Evolutionary conservation across 2,888 invertebrate genomes (phyloP).

Genomic region (Leptinotarsa tumamoca): DNA sequence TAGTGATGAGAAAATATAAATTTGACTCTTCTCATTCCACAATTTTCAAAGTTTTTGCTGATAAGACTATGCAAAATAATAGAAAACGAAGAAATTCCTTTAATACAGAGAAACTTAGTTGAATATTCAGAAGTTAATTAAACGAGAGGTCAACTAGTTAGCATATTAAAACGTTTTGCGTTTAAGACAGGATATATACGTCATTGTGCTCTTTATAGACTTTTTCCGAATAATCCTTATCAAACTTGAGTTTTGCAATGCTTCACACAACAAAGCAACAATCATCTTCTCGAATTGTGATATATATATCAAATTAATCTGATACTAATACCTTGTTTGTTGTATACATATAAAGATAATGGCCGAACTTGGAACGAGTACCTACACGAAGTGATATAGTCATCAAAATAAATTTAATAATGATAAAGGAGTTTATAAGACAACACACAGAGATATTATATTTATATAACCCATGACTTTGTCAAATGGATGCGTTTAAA

Average conservation of each 20-base stretch:
- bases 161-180: background rate
- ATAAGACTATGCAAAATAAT: background rate
- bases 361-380: background rate
- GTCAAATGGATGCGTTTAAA: no score
- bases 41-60: background rate
- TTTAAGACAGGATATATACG: background rate
- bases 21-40: background rate
- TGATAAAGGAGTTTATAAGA: background rate
- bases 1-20: no score
- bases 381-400: background rate
- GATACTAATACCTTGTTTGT: background rate
- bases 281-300: background rate
- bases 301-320: background rate
- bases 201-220: background rate
- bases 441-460: no score
- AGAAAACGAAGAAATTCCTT: background rate
- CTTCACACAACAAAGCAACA: background rate
- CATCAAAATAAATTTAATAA: background rate
- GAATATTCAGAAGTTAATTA: background rate
- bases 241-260: background rate
- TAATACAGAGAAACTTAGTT: background rate
- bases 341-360: background rate
- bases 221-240: background rate
- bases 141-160: constrained; percentile 1
- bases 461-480: no score